Percentiles rank a stretch among this genome's conserved stretches.
phyloP scores from a whole-genome alignment of 2,797 vertebrate genomes.

The Peromyscus aztecus region DNA sequence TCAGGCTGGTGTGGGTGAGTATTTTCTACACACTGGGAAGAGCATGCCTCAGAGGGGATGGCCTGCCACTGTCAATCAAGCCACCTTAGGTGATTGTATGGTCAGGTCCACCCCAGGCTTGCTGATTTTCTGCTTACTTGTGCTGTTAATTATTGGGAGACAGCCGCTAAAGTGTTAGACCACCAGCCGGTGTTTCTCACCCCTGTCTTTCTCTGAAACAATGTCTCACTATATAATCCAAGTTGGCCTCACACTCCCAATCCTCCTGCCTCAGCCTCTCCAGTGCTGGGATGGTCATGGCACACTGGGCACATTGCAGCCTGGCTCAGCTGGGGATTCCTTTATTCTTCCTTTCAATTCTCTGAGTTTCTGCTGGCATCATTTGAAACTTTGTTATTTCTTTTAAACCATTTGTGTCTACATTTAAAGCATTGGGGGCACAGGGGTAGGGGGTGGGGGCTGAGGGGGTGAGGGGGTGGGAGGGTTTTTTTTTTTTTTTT shows the following conservation, averaged over 20 bases:
- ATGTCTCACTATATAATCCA: neutral
- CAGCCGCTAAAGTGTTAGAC: neutral
- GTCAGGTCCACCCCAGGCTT: neutral
- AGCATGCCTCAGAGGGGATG: neutral
- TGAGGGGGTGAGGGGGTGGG: neutral
- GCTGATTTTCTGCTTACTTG: neutral
- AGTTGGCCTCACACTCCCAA: neutral
- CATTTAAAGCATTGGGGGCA: neutral
- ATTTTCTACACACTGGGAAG: neutral
- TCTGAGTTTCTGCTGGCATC: accelerated
- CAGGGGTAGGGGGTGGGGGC: neutral
- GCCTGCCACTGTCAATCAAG: neutral
- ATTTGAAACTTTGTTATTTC: neutral
- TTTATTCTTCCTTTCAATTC: neutral
- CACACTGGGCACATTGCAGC: too few relatives aligned
- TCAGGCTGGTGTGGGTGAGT: neutral
- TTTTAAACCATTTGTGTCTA: neutral
- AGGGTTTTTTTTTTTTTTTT: neutral
- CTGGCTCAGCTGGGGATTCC: neutral
- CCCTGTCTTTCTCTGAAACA: neutral
- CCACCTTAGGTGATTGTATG: neutral
- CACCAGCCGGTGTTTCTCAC: neutral
- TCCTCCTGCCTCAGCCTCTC: neutral
- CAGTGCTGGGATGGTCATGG: neutral
- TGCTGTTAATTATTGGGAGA: neutral